Evolutionary conservation across 1,140 invertebrate species (phyloP).

Genomic region (Aphis gossypii): DNA sequence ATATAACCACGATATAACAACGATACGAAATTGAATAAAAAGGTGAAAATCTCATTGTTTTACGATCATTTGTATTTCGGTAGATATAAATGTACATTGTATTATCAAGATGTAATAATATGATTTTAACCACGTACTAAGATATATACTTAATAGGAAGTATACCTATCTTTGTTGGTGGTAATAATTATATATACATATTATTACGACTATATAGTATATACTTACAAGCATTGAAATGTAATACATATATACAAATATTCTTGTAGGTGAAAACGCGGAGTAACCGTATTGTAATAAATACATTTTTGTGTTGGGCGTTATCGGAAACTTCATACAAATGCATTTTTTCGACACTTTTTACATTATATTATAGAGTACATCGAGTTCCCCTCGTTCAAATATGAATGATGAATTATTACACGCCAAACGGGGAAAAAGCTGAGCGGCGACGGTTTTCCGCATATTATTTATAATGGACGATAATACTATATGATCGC

Average conservation of each 20-base stretch:
- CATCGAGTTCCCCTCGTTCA: background rate
- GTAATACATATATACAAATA: background rate
- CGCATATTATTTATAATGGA: constrained; percentile 8
- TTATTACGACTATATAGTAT: too few relatives aligned
- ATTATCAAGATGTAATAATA: background rate
- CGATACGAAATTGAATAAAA: background rate
- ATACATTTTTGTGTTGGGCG: background rate
- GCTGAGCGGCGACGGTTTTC: background rate
- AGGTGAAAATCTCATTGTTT: background rate
- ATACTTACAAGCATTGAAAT: background rate
- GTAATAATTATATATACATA: background rate
- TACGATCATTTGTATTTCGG: background rate
- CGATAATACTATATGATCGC: background rate
- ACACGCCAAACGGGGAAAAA: background rate
- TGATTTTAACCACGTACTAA: background rate
- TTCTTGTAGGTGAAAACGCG: background rate
- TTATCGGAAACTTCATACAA: background rate
- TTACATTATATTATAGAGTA: background rate
- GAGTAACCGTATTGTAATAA: background rate
- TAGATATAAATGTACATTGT: background rate
- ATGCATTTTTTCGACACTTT: background rate
- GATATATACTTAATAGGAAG: too few relatives aligned
- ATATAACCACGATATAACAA: too few relatives aligned
- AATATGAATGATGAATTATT: constrained; percentile 9
- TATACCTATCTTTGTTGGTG: too few relatives aligned